Evolutionary conservation across 2,113 vertebrate species (phyloP).

Genomic region (Chaetorhynchus papuensis): DNA sequence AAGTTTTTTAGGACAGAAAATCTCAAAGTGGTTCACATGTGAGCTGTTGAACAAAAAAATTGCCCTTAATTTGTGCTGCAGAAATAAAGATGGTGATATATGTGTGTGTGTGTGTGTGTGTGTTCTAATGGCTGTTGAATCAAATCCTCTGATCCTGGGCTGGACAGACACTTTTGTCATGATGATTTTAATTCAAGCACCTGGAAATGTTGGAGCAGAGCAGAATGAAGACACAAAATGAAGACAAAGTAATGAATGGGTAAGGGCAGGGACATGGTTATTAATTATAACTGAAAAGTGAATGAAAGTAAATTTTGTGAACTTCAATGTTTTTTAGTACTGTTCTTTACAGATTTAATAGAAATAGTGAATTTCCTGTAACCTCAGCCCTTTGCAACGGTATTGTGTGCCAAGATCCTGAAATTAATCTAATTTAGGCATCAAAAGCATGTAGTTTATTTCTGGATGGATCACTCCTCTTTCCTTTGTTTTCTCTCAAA

Average conservation of each 20-base stretch:
- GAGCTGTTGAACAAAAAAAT: neutral
- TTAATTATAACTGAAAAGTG: neutral
- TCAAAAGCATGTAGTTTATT: neutral
- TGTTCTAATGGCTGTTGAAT: neutral
- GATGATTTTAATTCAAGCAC: neutral
- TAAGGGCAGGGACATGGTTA: neutral
- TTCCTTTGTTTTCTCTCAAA: neutral
- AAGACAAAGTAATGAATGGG: neutral
- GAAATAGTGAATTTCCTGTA: neutral
- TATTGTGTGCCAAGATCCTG: neutral
- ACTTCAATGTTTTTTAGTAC: accelerated
- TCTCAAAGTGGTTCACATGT: neutral
- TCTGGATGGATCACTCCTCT: neutral
- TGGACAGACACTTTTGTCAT: neutral
- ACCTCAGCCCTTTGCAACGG: neutral
- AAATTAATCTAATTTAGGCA: neutral
- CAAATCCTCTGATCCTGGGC: neutral
- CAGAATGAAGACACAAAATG: neutral
- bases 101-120: neutral
- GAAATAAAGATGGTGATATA: neutral
- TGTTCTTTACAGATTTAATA: neutral
- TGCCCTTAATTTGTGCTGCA: neutral
- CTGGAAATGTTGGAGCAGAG: neutral
- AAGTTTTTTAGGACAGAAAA: neutral
- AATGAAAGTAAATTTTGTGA: neutral